phyloP scores from a whole-genome alignment of 2,113 vertebrate species.

The Sialia sialis region DNA sequence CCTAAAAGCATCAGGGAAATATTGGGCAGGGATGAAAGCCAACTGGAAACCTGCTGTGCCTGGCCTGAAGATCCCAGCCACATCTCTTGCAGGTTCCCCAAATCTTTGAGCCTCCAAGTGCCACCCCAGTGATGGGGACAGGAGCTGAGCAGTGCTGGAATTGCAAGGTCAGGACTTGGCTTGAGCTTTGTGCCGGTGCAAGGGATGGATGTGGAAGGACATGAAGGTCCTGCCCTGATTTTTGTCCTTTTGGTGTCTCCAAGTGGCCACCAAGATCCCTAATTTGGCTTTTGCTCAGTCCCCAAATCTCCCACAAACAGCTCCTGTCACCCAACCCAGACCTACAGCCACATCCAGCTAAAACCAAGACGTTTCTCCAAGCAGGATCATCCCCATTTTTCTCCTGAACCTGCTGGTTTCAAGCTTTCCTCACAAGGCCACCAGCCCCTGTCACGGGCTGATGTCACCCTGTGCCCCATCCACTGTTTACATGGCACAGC shows the following conservation, averaged over 20 bases:
- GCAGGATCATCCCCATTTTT: neutral
- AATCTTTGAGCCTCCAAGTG: neutral
- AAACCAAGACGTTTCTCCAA: neutral
- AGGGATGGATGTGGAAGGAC: neutral
- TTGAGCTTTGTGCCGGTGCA: neutral
- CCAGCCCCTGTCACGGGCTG: neutral
- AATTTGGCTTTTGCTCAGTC: neutral
- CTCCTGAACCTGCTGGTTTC: neutral
- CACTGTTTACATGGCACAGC: conserved; percentile 27
- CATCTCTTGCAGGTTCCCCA: conserved; percentile 7
- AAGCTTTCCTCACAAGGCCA: neutral
- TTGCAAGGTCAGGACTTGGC: neutral
- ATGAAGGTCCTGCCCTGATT: neutral
- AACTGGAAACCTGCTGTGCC: neutral
- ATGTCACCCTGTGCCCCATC: neutral
- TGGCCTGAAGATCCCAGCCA: neutral
- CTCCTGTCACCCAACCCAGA: neutral
- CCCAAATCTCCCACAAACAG: neutral
- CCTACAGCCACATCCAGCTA: neutral
- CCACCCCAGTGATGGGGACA: neutral
- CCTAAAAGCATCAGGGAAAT: neutral
- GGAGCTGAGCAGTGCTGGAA: neutral
- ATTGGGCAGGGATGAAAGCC: neutral
- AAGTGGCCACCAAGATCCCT: neutral
- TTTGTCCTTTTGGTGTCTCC: conserved; percentile 1